phyloP scores from a whole-genome alignment of 2,113 vertebrate genomes.

The Colinus virginianus region DNA sequence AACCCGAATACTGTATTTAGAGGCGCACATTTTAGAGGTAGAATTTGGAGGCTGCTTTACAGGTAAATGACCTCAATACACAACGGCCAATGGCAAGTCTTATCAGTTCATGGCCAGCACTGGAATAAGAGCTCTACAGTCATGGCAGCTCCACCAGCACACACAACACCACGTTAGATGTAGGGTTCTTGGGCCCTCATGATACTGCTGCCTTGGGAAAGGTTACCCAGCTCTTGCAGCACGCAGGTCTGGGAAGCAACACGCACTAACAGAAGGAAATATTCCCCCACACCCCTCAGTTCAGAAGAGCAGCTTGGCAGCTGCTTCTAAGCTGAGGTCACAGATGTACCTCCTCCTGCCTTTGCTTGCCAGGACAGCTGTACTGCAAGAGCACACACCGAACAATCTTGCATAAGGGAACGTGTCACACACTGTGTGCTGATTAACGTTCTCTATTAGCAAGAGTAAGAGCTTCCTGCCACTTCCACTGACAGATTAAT shows the following conservation, averaged over 20 bases:
- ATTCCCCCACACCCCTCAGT: background rate
- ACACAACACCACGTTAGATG: too few species aligned
- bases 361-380: background rate
- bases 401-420: background rate
- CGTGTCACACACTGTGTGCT: rapidly evolving
- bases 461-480: background rate
- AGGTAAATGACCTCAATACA: too few species aligned
- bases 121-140: too few species aligned
- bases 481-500: background rate
- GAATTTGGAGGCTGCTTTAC: background rate
- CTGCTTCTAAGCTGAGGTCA: background rate
- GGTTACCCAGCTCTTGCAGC: too few species aligned
- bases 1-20: background rate
- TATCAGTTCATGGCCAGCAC: too few species aligned
- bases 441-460: background rate
- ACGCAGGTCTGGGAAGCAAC: too few species aligned
- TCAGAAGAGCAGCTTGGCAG: rapidly evolving
- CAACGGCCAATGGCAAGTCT: too few species aligned
- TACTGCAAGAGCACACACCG: background rate
- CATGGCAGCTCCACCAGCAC: too few species aligned
- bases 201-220: too few species aligned
- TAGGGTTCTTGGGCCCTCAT: too few species aligned
- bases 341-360: background rate
- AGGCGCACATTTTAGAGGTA: background rate
- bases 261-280: rapidly evolving